Conservation (phyloP, 2,888 invertebrate genomes). For the Drosophila kambysellisi region DNA sequence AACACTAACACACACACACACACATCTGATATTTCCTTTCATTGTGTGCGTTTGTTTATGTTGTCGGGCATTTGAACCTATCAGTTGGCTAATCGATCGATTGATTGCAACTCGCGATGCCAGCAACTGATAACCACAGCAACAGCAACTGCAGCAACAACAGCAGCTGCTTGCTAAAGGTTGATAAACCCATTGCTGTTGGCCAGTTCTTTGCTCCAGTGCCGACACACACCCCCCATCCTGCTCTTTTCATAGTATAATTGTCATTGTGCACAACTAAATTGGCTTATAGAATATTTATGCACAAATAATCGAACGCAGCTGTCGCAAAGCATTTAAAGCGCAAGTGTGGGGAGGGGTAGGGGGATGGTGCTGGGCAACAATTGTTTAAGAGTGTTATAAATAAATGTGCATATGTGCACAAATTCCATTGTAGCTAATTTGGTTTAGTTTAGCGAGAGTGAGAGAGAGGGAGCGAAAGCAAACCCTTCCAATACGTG, state of each 20-base stretch:
- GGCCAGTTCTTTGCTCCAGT: slow-evolving; percentile 23
- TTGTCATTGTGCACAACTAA: slow-evolving; percentile 67
- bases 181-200: slow-evolving; percentile 69
- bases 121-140: slow-evolving; percentile 68
- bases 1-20: slow-evolving; percentile 32
- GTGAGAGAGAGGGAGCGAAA: background rate
- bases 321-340: slow-evolving; percentile 38
- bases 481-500: slow-evolving; percentile 32
- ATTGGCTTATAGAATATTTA: slow-evolving; percentile 75
- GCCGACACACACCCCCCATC: background rate
- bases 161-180: slow-evolving; percentile 43
- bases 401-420: slow-evolving; percentile 15
- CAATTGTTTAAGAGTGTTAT: slow-evolving; percentile 46
- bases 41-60: slow-evolving; percentile 31
- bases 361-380: background rate
- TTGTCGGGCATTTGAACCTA: slow-evolving; percentile 64
- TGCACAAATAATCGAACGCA: slow-evolving; percentile 51
- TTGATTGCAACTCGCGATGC: slow-evolving; percentile 63
- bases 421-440: slow-evolving; percentile 35
- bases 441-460: slow-evolving; percentile 16
- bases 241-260: slow-evolving; percentile 43
- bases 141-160: slow-evolving; percentile 39
- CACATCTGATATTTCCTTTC: slow-evolving; percentile 1
- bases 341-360: background rate
- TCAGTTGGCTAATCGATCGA: slow-evolving; percentile 74